Conservation (phyloP, 2,888 invertebrate species). For the Oscheius sp. region DNA sequence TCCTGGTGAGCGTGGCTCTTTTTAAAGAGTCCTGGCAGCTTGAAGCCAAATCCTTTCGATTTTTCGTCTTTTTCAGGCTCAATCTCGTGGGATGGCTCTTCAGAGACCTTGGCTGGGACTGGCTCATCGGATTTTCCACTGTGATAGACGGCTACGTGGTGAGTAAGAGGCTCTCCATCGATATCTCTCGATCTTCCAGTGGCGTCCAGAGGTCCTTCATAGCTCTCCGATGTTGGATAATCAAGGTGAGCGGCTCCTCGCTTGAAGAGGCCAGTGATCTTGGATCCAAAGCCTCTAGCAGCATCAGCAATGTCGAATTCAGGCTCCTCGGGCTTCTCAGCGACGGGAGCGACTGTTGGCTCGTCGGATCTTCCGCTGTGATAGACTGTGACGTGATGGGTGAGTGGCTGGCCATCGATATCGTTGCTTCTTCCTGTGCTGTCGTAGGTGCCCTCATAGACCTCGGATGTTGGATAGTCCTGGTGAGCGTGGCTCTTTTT, state of each 20-base stretch:
- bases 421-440: constrained; percentile 12
- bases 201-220: constrained; percentile 37
- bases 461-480: constrained; percentile 36
- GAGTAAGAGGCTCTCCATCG: constrained; percentile 35
- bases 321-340: constrained; percentile 19
- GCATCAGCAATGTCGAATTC: constrained; percentile 24
- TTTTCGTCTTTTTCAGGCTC: constrained; percentile 30
- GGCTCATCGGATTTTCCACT: constrained; percentile 36
- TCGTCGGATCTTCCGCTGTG: constrained; percentile 9
- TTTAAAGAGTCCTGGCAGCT: constrained; percentile 39
- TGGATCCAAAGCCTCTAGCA: constrained; percentile 38
- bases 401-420: constrained; percentile 39
- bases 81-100: constrained; percentile 3
- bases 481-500: constrained; percentile 26
- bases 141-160: constrained; percentile 46
- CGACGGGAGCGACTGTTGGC: not conserved
- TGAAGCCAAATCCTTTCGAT: constrained; percentile 12
- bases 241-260: constrained; percentile 38
- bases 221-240: constrained; percentile 35
- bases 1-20: constrained; percentile 35
- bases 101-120: constrained; percentile 32
- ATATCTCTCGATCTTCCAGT: constrained; percentile 27
- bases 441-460: constrained; percentile 33
- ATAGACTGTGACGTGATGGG: constrained; percentile 4
- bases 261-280: constrained; percentile 30